Evolutionary conservation across 2,888 invertebrate species (phyloP).

Genomic region (Chymomyza caudatula): DNA sequence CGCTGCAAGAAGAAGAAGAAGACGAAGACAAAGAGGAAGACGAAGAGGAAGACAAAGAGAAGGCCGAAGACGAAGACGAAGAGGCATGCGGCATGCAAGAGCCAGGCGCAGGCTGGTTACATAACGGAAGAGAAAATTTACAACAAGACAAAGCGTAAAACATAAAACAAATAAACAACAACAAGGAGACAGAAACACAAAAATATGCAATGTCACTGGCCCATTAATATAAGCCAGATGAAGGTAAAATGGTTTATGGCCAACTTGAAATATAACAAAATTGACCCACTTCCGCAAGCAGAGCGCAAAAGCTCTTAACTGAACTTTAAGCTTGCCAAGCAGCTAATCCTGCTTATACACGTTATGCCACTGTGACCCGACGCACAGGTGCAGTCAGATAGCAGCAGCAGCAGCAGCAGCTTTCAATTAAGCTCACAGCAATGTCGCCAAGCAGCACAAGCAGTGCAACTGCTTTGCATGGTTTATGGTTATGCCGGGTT

Average conservation of each 20-base stretch:
- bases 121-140: slow-evolving; percentile 63
- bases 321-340: not conserved
- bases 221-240: slow-evolving; percentile 35
- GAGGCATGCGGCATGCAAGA: not conserved
- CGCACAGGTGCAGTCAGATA: not conserved
- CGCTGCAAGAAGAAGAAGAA: not conserved
- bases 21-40: not conserved
- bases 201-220: slow-evolving; percentile 60
- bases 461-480: too few relatives aligned
- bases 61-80: not conserved
- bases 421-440: too few relatives aligned
- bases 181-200: not conserved
- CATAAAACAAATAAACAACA: slow-evolving; percentile 31
- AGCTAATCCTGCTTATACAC: not conserved
- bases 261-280: not conserved
- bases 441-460: too few relatives aligned
- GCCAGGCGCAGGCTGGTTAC: slow-evolving; percentile 26
- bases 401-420: not conserved
- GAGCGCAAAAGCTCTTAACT: not conserved
- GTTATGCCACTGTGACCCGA: too few relatives aligned
- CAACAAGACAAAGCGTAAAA: slow-evolving; percentile 51
- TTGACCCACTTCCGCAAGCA: slow-evolving; percentile 1
- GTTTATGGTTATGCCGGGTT: too few relatives aligned
- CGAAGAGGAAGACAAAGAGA: not conserved
- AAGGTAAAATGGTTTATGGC: not conserved